Base-by-base conservation (phyloP, 2,888 invertebrate genomes). In the Cataglyphis rosenhaueri region DNA sequence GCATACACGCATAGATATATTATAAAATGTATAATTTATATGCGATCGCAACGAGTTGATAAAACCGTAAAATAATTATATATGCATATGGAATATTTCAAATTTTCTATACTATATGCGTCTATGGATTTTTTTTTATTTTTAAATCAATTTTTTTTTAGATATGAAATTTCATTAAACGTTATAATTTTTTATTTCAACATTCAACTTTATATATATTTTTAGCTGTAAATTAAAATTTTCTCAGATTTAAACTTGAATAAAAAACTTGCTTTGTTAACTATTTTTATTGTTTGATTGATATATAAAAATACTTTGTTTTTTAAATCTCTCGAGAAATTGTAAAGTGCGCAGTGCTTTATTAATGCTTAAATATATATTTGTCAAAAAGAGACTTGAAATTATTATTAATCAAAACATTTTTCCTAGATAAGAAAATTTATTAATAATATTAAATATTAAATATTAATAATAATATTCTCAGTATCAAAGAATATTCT, bases 131-230 rank as follows among this genome's bases (percentile, higher is more conserved):
- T 55, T 55, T 55, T 0, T 52, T 38, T 4, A 3, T 55, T 25
- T 12, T 65, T 55, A 12, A 55, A 0, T 38, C 10, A 18, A 55
- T 12, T 73, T n/a, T 21, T 41, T 57, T 38, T 57, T 38, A 52
- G 48, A 52, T 0, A 52, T n/a, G 3, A 59, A 6, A 59, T 64
- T 74, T 74, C 8, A 48, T 75, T 75, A 75, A 9, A 21, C 12
- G 29, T 73, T n/a, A 57, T 18, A 41, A 38, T 41, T n/a, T 59
- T 73, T 12, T 0, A 41, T 29, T 71, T 25, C 6, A 55, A 55
- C 18, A 3, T 25, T 5, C 0, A 71, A 57, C 35, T 71, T 71
- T 59, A 71, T 3, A 73, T 61, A 61, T 61, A 41, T 41, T 61
- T 61, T 8, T 29, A 52, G n/a, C 21, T 12, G 12, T 44, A 48